Evolutionary conservation across 2,797 vertebrate genomes (phyloP).

Genomic region (Phrynocephalus forsythii): DNA sequence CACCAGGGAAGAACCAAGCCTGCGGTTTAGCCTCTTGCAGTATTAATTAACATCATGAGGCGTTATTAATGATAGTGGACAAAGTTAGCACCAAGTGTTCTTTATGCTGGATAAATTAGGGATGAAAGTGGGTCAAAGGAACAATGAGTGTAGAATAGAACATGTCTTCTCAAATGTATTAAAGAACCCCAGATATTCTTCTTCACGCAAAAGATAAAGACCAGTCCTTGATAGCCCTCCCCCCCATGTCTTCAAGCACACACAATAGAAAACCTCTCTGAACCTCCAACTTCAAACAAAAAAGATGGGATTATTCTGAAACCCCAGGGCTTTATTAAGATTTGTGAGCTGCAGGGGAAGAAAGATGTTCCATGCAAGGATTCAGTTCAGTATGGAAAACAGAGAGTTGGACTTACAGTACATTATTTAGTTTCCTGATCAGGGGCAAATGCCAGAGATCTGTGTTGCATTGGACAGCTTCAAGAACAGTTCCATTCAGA

Average conservation of each 20-base stretch:
- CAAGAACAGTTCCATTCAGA: slow-evolving; percentile 44
- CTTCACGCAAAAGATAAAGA: slow-evolving; percentile 19
- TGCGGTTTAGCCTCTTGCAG: slow-evolving; percentile 56
- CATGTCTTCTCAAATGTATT: slow-evolving; percentile 53
- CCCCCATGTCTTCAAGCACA: slow-evolving; percentile 37
- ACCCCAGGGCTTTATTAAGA: slow-evolving; percentile 38
- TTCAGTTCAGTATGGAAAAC: neutral
- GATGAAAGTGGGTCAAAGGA: slow-evolving; percentile 62
- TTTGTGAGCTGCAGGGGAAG: slow-evolving; percentile 46
- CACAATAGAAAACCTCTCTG: slow-evolving; percentile 16
- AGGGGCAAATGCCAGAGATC: slow-evolving; percentile 2
- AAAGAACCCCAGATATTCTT: slow-evolving; percentile 36
- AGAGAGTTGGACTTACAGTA: slow-evolving; percentile 1
- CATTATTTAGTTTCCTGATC: slow-evolving; percentile 19
- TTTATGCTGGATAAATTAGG: slow-evolving; percentile 23
- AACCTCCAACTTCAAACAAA: slow-evolving; percentile 41
- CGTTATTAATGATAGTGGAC: slow-evolving; percentile 53
- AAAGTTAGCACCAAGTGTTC: slow-evolving; percentile 59
- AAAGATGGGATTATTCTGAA: slow-evolving; percentile 43
- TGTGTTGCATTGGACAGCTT: slow-evolving; percentile 36
- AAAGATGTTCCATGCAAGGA: slow-evolving; percentile 17
- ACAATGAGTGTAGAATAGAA: slow-evolving; percentile 37
- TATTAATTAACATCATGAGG: slow-evolving; percentile 68
- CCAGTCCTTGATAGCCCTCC: neutral
- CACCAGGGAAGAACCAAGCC: slow-evolving; percentile 45